Conservation (phyloP, 2,797 vertebrate species). For the Fundulus diaphanus region DNA sequence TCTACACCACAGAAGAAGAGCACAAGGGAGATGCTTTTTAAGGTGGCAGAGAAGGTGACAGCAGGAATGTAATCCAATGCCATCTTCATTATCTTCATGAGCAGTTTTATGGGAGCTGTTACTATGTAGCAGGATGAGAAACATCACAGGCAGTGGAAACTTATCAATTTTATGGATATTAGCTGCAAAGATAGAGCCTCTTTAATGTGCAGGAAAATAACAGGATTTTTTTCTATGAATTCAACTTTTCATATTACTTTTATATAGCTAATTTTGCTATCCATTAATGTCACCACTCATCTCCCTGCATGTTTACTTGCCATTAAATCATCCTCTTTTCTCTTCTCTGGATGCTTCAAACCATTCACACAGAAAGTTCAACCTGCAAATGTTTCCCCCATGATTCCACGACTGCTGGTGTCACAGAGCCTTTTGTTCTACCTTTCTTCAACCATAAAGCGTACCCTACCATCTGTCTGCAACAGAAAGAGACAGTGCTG, state of each 20-base stretch:
- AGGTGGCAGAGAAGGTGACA: constrained; percentile 14
- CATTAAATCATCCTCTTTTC: constrained; percentile 4
- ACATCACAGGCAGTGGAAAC: constrained; percentile 9
- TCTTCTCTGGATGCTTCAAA: not conserved
- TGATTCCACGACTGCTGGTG: not conserved
- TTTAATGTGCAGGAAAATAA: constrained; percentile 30
- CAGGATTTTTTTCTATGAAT: constrained; percentile 24
- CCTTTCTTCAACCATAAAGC: not conserved
- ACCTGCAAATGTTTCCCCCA: not conserved
- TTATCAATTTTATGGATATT: not conserved
- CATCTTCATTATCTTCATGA: constrained; percentile 19
- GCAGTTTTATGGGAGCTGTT: constrained; percentile 30
- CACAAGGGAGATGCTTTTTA: constrained; percentile 4
- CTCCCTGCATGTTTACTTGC: not conserved
- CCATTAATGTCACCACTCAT: not conserved
- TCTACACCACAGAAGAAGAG: constrained; percentile 1
- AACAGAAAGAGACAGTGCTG: not conserved
- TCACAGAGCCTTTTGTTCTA: not conserved
- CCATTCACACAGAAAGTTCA: constrained; percentile 20
- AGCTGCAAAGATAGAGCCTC: constrained; percentile 28
- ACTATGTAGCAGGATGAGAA: constrained; percentile 20
- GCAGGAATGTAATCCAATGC: not conserved
- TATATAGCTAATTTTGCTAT: not conserved
- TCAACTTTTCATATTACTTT: not conserved
- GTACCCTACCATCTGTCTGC: not conserved